These are phyloP conservation scores for Suillia variegata DNA, from an alignment of 2,888 invertebrate genomes.

Conservation along the genomic window DNA sequence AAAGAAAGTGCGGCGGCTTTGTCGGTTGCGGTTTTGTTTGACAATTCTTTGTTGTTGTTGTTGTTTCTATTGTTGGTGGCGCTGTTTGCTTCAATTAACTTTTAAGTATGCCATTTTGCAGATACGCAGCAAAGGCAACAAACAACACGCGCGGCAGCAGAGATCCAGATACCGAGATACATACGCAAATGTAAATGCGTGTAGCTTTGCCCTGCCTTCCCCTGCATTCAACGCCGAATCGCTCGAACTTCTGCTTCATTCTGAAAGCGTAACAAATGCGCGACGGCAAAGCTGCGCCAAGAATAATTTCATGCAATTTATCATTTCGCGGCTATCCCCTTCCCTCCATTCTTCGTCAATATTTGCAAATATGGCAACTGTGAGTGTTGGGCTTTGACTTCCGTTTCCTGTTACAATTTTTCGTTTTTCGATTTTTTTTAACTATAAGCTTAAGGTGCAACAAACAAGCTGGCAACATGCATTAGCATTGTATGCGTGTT, in stretches of 20 bases:
- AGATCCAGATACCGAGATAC: background rate
- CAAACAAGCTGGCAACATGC: too few relatives aligned
- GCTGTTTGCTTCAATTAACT: conserved; percentile 47
- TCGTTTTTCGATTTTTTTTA: background rate
- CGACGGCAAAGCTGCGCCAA: conserved; percentile 18
- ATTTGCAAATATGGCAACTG: background rate
- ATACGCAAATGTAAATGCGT: background rate
- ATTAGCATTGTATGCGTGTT: too few relatives aligned
- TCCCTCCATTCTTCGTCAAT: too few relatives aligned
- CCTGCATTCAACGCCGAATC: background rate
- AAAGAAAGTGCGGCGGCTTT: conserved; percentile 23
- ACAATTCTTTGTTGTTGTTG: conserved; percentile 11
- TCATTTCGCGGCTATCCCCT: too few relatives aligned
- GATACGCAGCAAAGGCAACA: conserved; percentile 3
- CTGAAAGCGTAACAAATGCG: background rate
- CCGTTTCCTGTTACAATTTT: conserved; percentile 24
- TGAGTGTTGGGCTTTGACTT: conserved; percentile 33
- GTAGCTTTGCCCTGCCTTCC: background rate
- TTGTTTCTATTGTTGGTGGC: conserved; percentile 15
- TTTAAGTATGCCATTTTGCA: conserved; percentile 48
- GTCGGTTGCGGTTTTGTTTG: conserved; percentile 25
- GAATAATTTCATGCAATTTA: conserved; percentile 53
- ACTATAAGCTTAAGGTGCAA: too few relatives aligned
- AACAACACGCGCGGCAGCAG: background rate
- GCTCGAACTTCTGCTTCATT: background rate